Evolutionary conservation across 2,797 vertebrate genomes (phyloP), one percentile per base, ranked within the genome.

Genomic region (Cuculus canorus): DNA sequence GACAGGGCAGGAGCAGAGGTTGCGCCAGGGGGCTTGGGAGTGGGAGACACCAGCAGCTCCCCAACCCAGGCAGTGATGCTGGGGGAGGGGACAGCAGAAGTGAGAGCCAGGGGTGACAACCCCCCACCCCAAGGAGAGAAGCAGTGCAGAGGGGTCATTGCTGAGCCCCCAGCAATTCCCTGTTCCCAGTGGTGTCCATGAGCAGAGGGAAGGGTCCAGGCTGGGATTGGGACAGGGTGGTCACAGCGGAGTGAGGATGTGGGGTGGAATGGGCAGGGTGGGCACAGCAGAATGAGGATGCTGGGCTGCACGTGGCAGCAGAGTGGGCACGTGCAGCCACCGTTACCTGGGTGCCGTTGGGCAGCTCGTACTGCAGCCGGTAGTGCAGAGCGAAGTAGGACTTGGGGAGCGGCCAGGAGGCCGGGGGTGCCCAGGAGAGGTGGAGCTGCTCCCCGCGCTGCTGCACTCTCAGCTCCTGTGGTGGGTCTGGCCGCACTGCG

Each of bases 21-120:
- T 0, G 35, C 10, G 4, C 13, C 30, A 43, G 54, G 43, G 28
- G 22, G 24, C 5, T 41, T 19, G 8, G 64, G 25, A 5, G n/a
- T 0, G 8, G 13, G 52, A 9, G 13, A 2, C 37, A 24, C 10
- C 1, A 3, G n/a, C 28, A 59, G 17, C 19, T 64, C 15, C 19
- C 23, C 2, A 1, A 10, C 28, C 3, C 1, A 1, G 7, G 2
- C 32, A 10, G 33, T 4, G 61, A 24, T 0, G 1, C 53, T 57
- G 68, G 9, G 35, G 12, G 28, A 16, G 11, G 28, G 18, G 28
- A 22, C 10, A 47, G 68, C 48, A 33, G 72, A 13, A 17, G 21
- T 32, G 56, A 48, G 14, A 63, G 35, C 56, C 39, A 12, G 13
- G 24, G 19, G 23, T 10, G 47, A n/a, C 37, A 22, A 35, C 30